Evolutionary conservation across 2,888 invertebrate species (phyloP), one percentile per base, ranked within the genome.

Genomic region (Thelaira solivaga): DNA sequence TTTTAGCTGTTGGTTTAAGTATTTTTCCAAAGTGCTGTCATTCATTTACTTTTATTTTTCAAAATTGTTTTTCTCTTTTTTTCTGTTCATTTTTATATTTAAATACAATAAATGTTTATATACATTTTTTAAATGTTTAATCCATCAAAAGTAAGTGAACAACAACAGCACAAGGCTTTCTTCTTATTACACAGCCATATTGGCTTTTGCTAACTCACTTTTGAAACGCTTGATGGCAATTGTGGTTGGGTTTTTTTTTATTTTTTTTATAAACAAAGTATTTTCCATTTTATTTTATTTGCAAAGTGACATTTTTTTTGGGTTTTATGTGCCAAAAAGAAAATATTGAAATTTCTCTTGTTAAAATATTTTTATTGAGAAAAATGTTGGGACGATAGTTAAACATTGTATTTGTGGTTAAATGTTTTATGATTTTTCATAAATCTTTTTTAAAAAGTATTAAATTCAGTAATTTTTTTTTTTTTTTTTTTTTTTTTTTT

Each of bases 1-100:
- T 75, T 67, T 49, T 53, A 62, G 26, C 24, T 72, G 65, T 64
- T 59, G 62, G 62, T 74, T 71, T 65, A 71, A 67, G 69, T 71
- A 57, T 76, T 76, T 64, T 57, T 59, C 34, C 49, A 67, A 34
- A 43, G 45, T 68, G 68, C 26, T n/a, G n/a, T 1, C 49, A 74
- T 68, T 69, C 69, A 65, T 36, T 74, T 59, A 34, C 68, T 59
- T 47, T 74, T 68, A 55, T 68, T 68, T 57, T 29, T 45, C 22
- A 34, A 4, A 5, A 29, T 18, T 26, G 11, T 43, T 61, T 36
- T 45, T n/a, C n/a, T n/a, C n/a, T n/a, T n/a, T n/a, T n/a, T n/a
- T n/a, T n/a, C n/a, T n/a, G n/a, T n/a, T n/a, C n/a, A n/a, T n/a
- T 20, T 36, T 8, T 55, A 22, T 55, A 22, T 65, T 65, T 49